Conservation (phyloP, 2,888 invertebrate species). For the Tenthredo amoena region DNA sequence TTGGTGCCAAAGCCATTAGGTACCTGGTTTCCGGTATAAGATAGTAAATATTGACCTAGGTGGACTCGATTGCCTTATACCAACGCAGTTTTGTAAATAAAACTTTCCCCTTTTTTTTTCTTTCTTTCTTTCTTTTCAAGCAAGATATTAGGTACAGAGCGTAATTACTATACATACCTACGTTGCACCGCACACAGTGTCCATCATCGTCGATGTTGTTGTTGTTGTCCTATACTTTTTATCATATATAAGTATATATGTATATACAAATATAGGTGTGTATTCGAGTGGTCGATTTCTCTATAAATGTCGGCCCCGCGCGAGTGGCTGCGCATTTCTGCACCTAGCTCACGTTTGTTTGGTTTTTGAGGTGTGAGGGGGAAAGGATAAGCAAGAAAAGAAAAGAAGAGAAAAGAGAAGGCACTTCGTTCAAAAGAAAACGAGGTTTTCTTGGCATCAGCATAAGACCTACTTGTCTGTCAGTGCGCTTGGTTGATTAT, state of each 20-base stretch:
- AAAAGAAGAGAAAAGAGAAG: neutral
- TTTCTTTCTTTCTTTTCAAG: no score
- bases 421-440: neutral
- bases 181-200: neutral
- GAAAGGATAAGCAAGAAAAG: neutral
- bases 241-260: neutral
- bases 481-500: neutral
- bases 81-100: neutral
- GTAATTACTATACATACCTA: neutral
- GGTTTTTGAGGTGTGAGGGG: neutral
- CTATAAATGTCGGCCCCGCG: neutral
- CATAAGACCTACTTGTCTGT: constrained; percentile 12
- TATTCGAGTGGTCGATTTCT: neutral
- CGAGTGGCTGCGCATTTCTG: neutral
- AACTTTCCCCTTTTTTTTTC: neutral
- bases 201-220: neutral
- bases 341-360: constrained; percentile 17
- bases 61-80: neutral
- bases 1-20: constrained; percentile 32
- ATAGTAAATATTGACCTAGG: constrained; percentile 15
- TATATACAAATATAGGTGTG: neutral
- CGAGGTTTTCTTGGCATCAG: neutral
- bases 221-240: neutral
- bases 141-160: neutral
- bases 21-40: constrained; percentile 15